Conservation (phyloP, 2,113 vertebrate species). For the Isichthys henryi region DNA sequence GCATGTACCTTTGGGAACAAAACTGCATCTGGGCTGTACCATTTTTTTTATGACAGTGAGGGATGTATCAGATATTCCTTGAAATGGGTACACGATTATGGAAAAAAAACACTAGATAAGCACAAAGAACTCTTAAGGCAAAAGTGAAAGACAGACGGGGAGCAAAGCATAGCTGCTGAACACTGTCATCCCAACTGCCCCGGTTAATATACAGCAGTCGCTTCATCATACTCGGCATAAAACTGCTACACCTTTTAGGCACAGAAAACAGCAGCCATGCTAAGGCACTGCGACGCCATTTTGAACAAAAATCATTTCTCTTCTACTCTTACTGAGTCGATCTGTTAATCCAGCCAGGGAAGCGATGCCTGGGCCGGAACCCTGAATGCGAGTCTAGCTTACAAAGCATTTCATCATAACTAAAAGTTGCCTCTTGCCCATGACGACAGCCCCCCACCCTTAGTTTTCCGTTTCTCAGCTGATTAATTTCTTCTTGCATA, state of each 20-base stretch:
- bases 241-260: background rate
- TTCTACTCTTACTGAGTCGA: background rate
- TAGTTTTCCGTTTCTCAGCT: background rate
- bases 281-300: background rate
- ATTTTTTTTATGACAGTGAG: background rate
- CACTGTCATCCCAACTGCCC: background rate
- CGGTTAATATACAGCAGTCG: background rate
- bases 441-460: background rate
- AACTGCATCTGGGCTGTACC: background rate
- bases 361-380: background rate
- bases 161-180: background rate
- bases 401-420: constrained; percentile 23
- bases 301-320: background rate
- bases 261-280: background rate
- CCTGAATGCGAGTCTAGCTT: background rate
- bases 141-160: background rate
- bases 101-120: background rate
- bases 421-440: background rate
- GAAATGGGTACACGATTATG: background rate
- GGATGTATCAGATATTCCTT: background rate
- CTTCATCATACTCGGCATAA: background rate
- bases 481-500: background rate
- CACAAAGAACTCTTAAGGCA: background rate
- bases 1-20: background rate
- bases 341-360: background rate